Conservation (phyloP, 2,797 vertebrate species). For the Garrulus glandarius region DNA sequence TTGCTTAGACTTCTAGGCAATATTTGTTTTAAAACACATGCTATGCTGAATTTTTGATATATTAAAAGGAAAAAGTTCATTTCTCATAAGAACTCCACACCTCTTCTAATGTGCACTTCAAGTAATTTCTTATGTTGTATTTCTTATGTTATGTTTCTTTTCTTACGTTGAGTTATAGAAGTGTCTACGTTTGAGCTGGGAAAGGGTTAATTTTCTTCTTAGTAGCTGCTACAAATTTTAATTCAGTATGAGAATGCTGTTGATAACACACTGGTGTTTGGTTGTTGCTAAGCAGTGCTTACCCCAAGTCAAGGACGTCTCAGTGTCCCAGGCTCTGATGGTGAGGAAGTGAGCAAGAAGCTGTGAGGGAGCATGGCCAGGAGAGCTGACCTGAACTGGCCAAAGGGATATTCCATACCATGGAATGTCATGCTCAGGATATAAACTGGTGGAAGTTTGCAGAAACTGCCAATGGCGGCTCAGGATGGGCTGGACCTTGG, state of each 20-base stretch:
- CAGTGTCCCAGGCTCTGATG: background rate
- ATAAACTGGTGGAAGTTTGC: background rate
- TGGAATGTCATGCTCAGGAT: background rate
- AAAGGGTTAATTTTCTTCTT: background rate
- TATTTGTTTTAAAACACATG: background rate
- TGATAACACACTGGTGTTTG: background rate
- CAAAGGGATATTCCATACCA: background rate
- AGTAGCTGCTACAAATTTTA: background rate
- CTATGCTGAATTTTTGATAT: background rate
- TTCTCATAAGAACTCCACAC: background rate
- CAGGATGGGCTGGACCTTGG: background rate
- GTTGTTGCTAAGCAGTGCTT: background rate
- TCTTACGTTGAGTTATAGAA: background rate
- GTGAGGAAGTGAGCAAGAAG: fast-evolving
- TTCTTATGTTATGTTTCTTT: too few relatives aligned
- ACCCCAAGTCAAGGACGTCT: background rate
- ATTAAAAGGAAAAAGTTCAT: background rate
- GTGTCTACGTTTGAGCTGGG: background rate
- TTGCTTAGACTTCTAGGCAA: background rate
- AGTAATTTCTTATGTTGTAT: background rate
- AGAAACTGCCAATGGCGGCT: background rate
- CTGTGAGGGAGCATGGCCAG: background rate
- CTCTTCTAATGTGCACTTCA: background rate
- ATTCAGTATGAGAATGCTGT: background rate
- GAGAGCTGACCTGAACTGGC: background rate